Percentiles rank a stretch among this genome's conserved stretches.
phyloP scores from a whole-genome alignment of 2,797 vertebrate species.

The Argentina silus region DNA sequence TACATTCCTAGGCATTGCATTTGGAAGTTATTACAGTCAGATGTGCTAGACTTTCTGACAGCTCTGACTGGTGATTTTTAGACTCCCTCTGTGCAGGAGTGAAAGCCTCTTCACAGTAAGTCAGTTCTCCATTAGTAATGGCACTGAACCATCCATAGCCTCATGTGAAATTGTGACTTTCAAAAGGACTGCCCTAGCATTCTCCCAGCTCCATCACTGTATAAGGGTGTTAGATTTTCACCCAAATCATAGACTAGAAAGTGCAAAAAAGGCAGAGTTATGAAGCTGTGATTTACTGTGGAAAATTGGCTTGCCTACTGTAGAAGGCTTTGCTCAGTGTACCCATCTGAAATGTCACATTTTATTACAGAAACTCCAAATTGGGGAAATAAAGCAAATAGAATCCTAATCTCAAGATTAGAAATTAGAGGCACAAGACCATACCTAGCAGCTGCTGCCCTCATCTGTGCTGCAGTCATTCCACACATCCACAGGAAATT shows the following conservation, averaged over 20 bases:
- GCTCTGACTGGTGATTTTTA: conserved; percentile 10
- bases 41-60: conserved; percentile 15
- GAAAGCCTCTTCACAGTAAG: background rate
- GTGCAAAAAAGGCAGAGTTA: background rate
- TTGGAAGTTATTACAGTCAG: conserved; percentile 28
- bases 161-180: background rate
- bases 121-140: background rate
- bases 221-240: background rate
- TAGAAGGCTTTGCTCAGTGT: background rate
- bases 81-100: background rate
- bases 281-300: background rate
- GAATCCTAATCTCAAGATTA: background rate
- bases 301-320: background rate
- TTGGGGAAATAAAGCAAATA: background rate
- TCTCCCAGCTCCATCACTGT: background rate
- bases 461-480: conserved; percentile 34
- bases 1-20: conserved; percentile 26
- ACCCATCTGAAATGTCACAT: background rate
- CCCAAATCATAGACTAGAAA: background rate
- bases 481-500: conserved; percentile 57
- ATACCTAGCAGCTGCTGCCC: conserved; percentile 42
- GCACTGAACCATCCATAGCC: background rate
- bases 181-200: background rate
- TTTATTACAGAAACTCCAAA: background rate
- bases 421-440: conserved; percentile 28